Percentiles rank a stretch among this genome's conserved stretches.
These are phyloP conservation scores for Macrobrachium rosenbergii DNA, from an alignment of 1,140 invertebrate genomes.

Conservation along the genomic window DNA sequence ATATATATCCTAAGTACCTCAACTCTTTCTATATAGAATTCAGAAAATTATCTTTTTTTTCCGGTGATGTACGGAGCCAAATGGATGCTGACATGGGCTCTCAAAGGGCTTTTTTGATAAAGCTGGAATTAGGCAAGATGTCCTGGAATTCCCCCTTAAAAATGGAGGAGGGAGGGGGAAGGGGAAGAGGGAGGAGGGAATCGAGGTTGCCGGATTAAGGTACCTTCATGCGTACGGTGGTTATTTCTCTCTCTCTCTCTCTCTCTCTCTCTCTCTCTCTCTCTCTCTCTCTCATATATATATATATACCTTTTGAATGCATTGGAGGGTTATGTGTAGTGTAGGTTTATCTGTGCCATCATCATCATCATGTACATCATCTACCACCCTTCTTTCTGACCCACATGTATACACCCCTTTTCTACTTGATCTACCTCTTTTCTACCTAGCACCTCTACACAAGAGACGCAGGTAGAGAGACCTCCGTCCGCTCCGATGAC, in stretches of 20 bases:
- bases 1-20: no score
- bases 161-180: neutral
- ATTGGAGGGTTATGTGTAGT: neutral
- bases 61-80: no score
- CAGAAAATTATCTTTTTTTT: no score
- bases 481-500: slow-evolving; percentile 1
- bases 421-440: slow-evolving; percentile 21
- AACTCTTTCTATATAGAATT: no score
- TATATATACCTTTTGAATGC: neutral
- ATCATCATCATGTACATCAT: slow-evolving; percentile 23
- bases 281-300: neutral
- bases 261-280: slow-evolving; percentile 14
- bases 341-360: slow-evolving; percentile 39
- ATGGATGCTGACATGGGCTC: no score
- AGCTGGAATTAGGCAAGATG: no score
- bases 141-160: slow-evolving; percentile 2
- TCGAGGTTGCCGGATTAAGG: neutral
- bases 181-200: neutral
- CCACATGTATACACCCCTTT: slow-evolving; percentile 4
- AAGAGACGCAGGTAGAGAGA: slow-evolving; percentile 47
- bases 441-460: slow-evolving; percentile 47
- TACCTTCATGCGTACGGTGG: neutral
- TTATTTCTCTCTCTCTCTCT: slow-evolving; percentile 10
- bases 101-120: no score
- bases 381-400: slow-evolving; percentile 14